Evolutionary conservation across 2,888 invertebrate species (phyloP).

Genomic region (Spodoptera exigua): DNA sequence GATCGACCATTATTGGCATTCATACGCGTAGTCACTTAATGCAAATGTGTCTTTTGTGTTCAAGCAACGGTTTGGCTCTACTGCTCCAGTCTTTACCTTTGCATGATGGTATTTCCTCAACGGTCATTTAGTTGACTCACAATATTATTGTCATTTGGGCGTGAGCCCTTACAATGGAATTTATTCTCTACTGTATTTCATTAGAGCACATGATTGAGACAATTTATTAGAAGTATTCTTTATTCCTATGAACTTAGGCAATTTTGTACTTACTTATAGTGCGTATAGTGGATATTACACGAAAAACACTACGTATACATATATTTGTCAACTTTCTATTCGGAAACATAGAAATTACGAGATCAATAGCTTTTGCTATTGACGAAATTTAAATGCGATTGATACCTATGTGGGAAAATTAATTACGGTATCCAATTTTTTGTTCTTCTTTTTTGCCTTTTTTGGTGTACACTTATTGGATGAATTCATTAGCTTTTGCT

Average conservation of each 20-base stretch:
- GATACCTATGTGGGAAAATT: too few relatives aligned
- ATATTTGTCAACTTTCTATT: too few relatives aligned
- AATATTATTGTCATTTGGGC: conserved; percentile 29
- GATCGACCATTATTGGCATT: conserved; percentile 54
- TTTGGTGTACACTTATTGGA: neutral
- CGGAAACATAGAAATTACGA: too few relatives aligned
- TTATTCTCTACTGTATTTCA: too few relatives aligned
- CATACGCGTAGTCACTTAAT: conserved; percentile 59
- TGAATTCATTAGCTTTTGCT: conserved; percentile 22
- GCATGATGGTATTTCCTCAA: conserved; percentile 67
- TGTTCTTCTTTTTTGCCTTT: conserved; percentile 5
- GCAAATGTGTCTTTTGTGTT: conserved; percentile 70
- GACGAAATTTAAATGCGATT: too few relatives aligned
- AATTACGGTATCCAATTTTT: neutral
- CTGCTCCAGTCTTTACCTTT: conserved; percentile 55
- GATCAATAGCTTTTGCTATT: too few relatives aligned
- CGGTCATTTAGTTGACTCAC: conserved; percentile 58
- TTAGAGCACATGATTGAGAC: too few relatives aligned
- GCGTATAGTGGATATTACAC: too few relatives aligned
- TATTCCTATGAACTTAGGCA: too few relatives aligned
- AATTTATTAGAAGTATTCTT: too few relatives aligned
- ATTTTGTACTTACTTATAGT: too few relatives aligned
- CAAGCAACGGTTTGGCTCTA: conserved; percentile 57
- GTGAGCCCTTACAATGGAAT: neutral
- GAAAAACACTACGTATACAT: too few relatives aligned